Evolutionary conservation across 2,888 invertebrate species (phyloP).

Genomic region (Barypeithes pellucidus): DNA sequence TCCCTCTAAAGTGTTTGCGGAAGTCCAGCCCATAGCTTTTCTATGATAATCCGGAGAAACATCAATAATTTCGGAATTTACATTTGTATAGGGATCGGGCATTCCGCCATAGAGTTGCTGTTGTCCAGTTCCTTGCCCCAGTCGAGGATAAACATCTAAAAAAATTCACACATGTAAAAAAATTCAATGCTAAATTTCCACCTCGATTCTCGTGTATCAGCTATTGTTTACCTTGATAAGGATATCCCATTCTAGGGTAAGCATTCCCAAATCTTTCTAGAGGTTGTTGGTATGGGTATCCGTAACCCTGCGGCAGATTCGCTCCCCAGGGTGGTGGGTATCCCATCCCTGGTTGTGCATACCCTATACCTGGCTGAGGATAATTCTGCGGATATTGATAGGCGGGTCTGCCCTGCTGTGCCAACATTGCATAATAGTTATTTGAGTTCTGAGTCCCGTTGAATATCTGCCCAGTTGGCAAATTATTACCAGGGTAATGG

Average conservation of each 20-base stretch:
- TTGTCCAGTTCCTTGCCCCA: not conserved
- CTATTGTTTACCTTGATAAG: not conserved
- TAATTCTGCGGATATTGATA: constrained; percentile 8
- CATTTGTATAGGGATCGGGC: constrained; percentile 56
- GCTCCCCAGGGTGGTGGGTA: constrained; percentile 12
- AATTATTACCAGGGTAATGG: not conserved
- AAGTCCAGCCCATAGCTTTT: constrained; percentile 41
- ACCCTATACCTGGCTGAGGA: not conserved
- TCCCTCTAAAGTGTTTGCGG: not conserved
- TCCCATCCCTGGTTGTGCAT: not conserved
- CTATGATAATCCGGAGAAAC: constrained; percentile 55
- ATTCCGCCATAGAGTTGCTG: not conserved
- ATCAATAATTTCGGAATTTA: constrained; percentile 61
- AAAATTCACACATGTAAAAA: not conserved
- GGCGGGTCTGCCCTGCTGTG: constrained; percentile 16
- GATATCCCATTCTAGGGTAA: not conserved
- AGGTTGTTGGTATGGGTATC: not conserved
- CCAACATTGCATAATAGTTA: constrained; percentile 12
- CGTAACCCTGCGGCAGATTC: not conserved
- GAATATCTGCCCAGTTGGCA: not conserved
- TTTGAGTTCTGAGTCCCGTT: not conserved
- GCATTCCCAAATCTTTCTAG: not conserved
- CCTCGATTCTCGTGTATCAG: not conserved
- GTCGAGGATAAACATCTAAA: not conserved
- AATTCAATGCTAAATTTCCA: too few species aligned